Evolutionary conservation across 2,113 vertebrate species (phyloP).

Genomic region (Passer domesticus): DNA sequence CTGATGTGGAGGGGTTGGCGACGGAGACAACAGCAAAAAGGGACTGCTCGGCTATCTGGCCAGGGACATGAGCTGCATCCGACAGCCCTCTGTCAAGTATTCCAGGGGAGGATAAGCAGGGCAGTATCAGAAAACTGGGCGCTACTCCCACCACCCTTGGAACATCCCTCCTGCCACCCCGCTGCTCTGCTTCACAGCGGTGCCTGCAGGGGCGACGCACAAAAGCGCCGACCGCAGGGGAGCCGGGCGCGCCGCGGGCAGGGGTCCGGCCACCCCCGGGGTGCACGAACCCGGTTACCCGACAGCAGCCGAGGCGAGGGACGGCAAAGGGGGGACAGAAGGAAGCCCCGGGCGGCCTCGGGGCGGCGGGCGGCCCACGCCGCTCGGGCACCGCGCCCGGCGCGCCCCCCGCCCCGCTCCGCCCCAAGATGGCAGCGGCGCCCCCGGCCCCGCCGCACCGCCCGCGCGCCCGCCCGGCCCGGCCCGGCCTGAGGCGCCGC

Average conservation of each 20-base stretch:
- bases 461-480: not conserved
- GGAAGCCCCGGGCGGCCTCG: too few species aligned
- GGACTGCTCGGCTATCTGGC: not conserved
- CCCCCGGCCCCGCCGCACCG: not conserved
- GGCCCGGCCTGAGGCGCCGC: not conserved
- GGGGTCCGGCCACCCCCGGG: not conserved
- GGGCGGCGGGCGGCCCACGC: not conserved
- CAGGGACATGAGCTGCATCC: not conserved
- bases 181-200: not conserved
- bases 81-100: not conserved
- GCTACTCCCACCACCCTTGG: not conserved
- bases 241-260: not conserved
- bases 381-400: not conserved
- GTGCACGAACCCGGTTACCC: too few species aligned
- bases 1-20: not conserved
- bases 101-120: not conserved
- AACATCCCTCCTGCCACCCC: not conserved
- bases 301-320: not conserved
- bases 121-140: not conserved
- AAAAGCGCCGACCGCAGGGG: not conserved
- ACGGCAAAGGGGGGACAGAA: not conserved
- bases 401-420: not conserved
- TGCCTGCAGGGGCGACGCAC: not conserved
- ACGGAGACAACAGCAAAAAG: not conserved
- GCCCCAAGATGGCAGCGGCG: slow-evolving; percentile 2